A percentile compares a stretch with the other conserved stretches of the same genome.
Evolutionary conservation across 2,888 invertebrate genomes (phyloP).

Genomic region (Lasioglossum figueresi): DNA sequence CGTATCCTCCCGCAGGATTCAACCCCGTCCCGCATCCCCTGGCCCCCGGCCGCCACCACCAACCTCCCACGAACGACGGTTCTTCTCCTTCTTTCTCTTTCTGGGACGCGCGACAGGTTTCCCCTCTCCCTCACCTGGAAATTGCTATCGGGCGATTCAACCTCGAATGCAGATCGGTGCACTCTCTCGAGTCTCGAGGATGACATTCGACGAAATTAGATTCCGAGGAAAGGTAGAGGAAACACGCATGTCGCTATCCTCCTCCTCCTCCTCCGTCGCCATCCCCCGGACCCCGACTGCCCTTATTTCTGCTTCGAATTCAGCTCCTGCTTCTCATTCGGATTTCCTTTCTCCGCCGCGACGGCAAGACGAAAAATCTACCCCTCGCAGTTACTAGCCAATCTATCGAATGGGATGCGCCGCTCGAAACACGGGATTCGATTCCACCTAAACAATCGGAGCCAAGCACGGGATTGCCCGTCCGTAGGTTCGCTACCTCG

Average conservation of each 20-base stretch:
- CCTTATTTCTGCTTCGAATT: slow-evolving; percentile 51
- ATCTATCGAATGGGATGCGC: slow-evolving; percentile 52
- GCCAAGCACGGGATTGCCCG: background rate
- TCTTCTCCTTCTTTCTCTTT: slow-evolving; percentile 37
- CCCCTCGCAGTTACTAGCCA: slow-evolving; percentile 41
- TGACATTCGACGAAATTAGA: slow-evolving; percentile 79
- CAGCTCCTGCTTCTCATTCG: slow-evolving; percentile 54
- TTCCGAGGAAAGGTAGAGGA: slow-evolving; percentile 73
- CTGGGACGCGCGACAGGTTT: slow-evolving; percentile 53
- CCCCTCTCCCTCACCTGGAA: slow-evolving; percentile 65
- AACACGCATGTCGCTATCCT: slow-evolving; percentile 65
- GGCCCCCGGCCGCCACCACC: slow-evolving; percentile 21
- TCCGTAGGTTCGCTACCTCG: background rate
- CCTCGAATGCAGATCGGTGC: slow-evolving; percentile 75
- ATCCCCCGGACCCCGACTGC: background rate
- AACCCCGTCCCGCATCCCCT: slow-evolving; percentile 43
- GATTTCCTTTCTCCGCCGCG: slow-evolving; percentile 20
- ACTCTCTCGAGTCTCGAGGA: slow-evolving; percentile 71
- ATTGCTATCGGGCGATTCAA: slow-evolving; percentile 76
- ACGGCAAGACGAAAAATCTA: slow-evolving; percentile 52
- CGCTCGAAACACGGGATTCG: slow-evolving; percentile 27
- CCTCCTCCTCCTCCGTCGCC: slow-evolving; percentile 3
- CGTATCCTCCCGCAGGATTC: slow-evolving; percentile 72
- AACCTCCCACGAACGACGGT: slow-evolving; percentile 16
- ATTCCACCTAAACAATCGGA: slow-evolving; percentile 36